A percentile compares a stretch with the other conserved stretches of the same genome.
phyloP scores from a whole-genome alignment of 2,888 invertebrate species.

The Cosmia trapezina region DNA sequence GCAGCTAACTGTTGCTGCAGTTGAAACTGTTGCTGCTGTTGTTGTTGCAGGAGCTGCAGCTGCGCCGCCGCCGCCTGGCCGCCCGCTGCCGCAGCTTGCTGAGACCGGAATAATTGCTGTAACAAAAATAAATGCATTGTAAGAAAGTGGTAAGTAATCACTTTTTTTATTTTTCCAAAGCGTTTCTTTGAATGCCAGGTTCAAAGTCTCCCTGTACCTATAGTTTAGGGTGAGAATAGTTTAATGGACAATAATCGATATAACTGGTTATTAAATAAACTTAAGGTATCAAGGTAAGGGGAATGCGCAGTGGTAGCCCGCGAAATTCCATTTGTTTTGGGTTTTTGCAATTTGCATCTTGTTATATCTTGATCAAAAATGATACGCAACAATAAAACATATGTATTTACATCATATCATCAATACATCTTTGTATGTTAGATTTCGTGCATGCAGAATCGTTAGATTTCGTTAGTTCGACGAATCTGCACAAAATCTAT shows the following conservation, averaged over 20 bases:
- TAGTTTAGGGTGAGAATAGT: not conserved
- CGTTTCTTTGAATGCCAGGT: not conserved
- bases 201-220: not conserved
- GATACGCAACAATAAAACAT: too few species aligned
- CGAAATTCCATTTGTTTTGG: too few species aligned
- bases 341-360: too few species aligned
- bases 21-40: conserved; percentile 94
- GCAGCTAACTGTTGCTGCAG: conserved; percentile 94
- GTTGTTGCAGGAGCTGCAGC: conserved; percentile 93
- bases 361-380: too few species aligned
- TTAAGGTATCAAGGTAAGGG: not conserved
- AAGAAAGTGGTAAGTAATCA: not conserved
- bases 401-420: too few species aligned
- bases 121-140: conserved; percentile 78
- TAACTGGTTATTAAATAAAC: conserved; percentile 8
- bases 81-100: conserved; percentile 93
- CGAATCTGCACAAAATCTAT: too few species aligned
- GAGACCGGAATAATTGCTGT: conserved; percentile 97
- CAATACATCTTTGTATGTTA: too few species aligned
- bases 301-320: too few species aligned
- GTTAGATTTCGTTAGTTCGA: too few species aligned
- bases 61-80: conserved; percentile 92
- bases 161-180: not conserved
- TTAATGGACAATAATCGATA: not conserved
- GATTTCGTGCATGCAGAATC: too few species aligned